Base-by-base conservation (phyloP, 35 echinoderm and acorn worm species). In the Lytechinus pictus region DNA sequence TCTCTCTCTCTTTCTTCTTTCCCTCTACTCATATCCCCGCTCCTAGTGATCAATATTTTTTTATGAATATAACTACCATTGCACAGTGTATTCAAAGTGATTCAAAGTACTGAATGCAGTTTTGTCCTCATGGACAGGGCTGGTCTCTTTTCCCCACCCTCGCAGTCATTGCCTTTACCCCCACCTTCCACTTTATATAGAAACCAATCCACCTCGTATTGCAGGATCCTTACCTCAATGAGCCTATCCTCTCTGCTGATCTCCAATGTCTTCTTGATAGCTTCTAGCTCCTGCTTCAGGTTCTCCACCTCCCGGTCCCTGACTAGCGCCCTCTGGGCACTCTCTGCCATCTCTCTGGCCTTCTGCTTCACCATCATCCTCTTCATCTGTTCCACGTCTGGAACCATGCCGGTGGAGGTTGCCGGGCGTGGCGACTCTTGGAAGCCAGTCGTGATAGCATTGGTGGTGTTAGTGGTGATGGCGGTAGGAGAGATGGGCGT, bases 341-440 rank as follows among this genome's bases (percentile, higher is more conserved):
- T 97, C 54, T 97, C 97, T 3, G 96, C 96, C 53, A 98, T 66
- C 61, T 98, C 96, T 51, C 96, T 95, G 19, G 97, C 95, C 89
- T 93, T 71, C 94, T 98, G 97, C 95, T 91, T 92, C 14, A 95
- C 96, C 27, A 96, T 56, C 58, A 95, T 61, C 28, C 95, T 60
- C 61, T 95, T 95, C 53, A 96, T 95, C 11, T 96, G 57, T 9
- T 98, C 96, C 54, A 92, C 88, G 9, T 96, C 97, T 8, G 86
- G 33, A 16, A 87, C 54, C 55, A 57, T 95, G 86, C 61, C 51
- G 24, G 88, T 44, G 88, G 88, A 54, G 28, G 29, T 54, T 5
- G 33, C 87, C 3, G 27, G 95, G 44, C 87, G 86, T 24, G 27
- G 21, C 28, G 21, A 24, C 66, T 79, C 66, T 79, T 79, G 12